Conservation (phyloP, 2,888 invertebrate genomes). For the Hecatera dysodea region DNA sequence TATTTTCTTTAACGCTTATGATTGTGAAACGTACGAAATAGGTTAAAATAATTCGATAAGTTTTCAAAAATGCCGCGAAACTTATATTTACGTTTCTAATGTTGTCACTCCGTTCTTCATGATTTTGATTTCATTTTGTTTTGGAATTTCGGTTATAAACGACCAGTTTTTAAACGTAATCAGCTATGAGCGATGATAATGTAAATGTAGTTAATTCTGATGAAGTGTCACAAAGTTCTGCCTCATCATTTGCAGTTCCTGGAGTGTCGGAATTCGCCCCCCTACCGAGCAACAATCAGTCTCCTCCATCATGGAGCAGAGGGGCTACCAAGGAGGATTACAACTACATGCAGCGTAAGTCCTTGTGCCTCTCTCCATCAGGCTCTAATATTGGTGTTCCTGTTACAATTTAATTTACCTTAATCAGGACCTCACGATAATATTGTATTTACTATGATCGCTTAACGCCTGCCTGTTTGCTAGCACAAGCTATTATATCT, state of each 20-base stretch:
- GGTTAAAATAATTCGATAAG: conserved; percentile 35
- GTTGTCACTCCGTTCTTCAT: conserved; percentile 83
- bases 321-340: conserved; percentile 94
- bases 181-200: conserved; percentile 80
- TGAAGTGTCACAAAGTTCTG: conserved; percentile 78
- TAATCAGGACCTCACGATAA: neutral
- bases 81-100: conserved; percentile 73
- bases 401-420: neutral
- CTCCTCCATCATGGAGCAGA: conserved; percentile 92
- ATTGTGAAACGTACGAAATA: neutral
- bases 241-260: conserved; percentile 93
- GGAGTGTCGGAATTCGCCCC: conserved; percentile 96
- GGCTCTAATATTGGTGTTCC: neutral
- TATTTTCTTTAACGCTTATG: conserved; percentile 50
- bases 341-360: conserved; percentile 95
- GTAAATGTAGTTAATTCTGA: conserved; percentile 74
- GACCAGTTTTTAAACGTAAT: conserved; percentile 81
- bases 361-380: neutral
- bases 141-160: conserved; percentile 84
- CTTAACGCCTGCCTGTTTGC: neutral
- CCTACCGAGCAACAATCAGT: conserved; percentile 90
- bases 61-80: conserved; percentile 88
- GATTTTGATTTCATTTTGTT: conserved; percentile 68
- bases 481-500: neutral
- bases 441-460: neutral